Percentiles rank a stretch among this genome's conserved stretches.
These are phyloP conservation scores for Chrysolina americana DNA, from an alignment of 2,888 invertebrate species.

Conservation along the genomic window DNA sequence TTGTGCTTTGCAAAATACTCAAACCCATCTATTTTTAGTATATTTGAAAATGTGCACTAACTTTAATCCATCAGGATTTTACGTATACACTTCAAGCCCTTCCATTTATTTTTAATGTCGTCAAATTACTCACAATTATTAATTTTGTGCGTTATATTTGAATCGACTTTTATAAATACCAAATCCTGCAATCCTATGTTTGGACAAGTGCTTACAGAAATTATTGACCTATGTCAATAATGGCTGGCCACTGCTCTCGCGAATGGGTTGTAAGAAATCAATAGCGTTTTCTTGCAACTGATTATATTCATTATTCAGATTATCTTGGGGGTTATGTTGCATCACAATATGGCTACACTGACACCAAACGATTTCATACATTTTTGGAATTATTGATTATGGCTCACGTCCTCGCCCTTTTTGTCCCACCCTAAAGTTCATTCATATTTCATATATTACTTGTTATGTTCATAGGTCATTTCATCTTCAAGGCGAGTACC, in stretches of 20 bases:
- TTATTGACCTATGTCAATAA: slow-evolving; percentile 23
- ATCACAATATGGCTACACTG: slow-evolving; percentile 65
- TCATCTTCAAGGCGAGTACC: background rate
- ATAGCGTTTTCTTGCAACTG: slow-evolving; percentile 34
- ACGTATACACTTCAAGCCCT: background rate
- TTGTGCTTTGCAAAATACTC: background rate
- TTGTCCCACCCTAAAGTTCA: slow-evolving; percentile 14
- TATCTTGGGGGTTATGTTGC: slow-evolving; percentile 54
- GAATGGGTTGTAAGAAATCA: slow-evolving; percentile 31
- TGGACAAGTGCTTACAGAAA: background rate
- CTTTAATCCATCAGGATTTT: background rate
- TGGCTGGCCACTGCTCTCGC: slow-evolving; percentile 15
- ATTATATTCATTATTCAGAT: slow-evolving; percentile 19
- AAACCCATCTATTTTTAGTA: background rate
- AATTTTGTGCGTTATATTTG: slow-evolving; percentile 15
- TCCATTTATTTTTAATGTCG: background rate
- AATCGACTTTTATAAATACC: background rate
- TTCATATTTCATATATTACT: slow-evolving; percentile 3
- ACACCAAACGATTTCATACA: background rate
- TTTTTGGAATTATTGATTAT: slow-evolving; percentile 7
- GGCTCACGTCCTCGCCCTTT: background rate
- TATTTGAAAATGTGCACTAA: background rate
- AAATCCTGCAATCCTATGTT: background rate
- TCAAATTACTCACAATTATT: background rate
- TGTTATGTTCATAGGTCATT: background rate